Percentiles rank a stretch among this genome's conserved stretches.
These are phyloP conservation scores for Peromyscus nudipes DNA, from an alignment of 2,797 vertebrate species.

Conservation along the genomic window DNA sequence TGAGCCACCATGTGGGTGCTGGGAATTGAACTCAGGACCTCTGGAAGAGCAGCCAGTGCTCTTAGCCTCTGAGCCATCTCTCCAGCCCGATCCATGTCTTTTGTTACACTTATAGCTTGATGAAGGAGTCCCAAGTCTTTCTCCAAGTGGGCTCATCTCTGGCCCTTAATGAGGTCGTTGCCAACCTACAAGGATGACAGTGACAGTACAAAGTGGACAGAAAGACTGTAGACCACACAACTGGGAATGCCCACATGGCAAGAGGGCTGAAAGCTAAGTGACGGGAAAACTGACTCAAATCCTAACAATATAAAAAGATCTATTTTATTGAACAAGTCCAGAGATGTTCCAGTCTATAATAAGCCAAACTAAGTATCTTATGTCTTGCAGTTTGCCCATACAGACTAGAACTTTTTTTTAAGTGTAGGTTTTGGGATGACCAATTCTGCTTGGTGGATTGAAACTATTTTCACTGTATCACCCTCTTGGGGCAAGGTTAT, in stretches of 20 bases:
- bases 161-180: slow-evolving; percentile 13
- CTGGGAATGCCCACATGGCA: background rate
- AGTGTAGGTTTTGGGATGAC: background rate
- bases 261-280: background rate
- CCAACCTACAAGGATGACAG: background rate
- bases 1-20: no score
- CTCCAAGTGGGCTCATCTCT: background rate
- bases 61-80: no score
- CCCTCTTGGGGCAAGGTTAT: background rate
- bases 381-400: background rate
- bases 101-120: background rate
- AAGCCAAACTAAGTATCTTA: background rate
- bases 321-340: slow-evolving; percentile 7
- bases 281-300: background rate
- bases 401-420: background rate
- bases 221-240: background rate
- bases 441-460: background rate
- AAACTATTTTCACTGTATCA: slow-evolving; percentile 30
- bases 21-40: no score
- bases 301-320: background rate
- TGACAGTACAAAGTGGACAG: background rate
- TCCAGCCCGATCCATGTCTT: background rate
- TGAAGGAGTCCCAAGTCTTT: background rate
- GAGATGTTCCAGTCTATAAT: slow-evolving; percentile 26
- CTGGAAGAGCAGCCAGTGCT: no score